These are phyloP conservation scores for Chunga burmeisteri DNA, from an alignment of 2,113 vertebrate species.

Conservation along the genomic window DNA sequence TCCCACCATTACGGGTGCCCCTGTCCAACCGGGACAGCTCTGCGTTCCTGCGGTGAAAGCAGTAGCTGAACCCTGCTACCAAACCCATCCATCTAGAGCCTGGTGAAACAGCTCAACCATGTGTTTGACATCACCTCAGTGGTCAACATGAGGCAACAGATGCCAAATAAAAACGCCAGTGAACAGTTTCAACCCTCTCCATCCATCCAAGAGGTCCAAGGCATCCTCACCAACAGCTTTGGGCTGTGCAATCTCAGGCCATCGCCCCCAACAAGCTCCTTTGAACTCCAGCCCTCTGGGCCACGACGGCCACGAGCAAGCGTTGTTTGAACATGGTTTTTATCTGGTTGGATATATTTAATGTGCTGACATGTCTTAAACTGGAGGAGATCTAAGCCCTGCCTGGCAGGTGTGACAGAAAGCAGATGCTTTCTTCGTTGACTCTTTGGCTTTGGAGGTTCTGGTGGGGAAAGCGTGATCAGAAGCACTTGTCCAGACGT, in stretches of 20 bases:
- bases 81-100: background rate
- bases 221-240: background rate
- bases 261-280: background rate
- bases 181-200: too few species aligned
- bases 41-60: background rate
- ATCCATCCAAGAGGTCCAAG: background rate
- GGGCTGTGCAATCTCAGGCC: background rate
- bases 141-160: background rate
- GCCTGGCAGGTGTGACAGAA: slow-evolving; percentile 27
- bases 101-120: background rate
- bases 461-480: background rate
- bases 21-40: background rate
- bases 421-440: background rate
- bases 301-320: background rate
- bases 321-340: background rate
- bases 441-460: background rate
- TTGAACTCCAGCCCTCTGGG: background rate
- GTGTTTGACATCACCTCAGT: background rate
- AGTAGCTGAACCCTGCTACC: background rate
- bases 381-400: background rate
- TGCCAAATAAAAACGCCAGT: background rate
- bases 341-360: background rate
- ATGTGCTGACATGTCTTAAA: background rate
- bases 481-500: background rate
- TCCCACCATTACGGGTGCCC: background rate